Evolutionary conservation across 2,888 invertebrate species (phyloP), one percentile per base, ranked within the genome.

Genomic region (Synergus umbraculus): DNA sequence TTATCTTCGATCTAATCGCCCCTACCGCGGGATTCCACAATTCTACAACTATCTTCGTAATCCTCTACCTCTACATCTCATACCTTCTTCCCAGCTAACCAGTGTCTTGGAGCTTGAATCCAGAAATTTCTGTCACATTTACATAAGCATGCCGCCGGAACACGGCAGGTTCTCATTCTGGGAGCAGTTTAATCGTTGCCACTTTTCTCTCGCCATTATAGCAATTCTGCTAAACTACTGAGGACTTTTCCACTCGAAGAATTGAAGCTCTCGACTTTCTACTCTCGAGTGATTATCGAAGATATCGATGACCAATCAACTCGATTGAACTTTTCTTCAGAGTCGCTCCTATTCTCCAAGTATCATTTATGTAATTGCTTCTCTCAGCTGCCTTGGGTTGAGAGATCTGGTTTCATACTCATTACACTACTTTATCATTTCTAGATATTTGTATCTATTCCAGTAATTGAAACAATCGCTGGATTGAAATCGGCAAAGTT

Each of bases 251-350:
- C 22, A n/a, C 13, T 22, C 10, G 10, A 60, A 60, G 10, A 54
- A 54, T 54, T 13, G 15, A 54, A 12, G 22, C 22, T 3, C 22
- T 60, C 22, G 4, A 5, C 69, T 22, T 69, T 44, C 18, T 41
- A n/a, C 22, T 22, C 5, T 46, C 15, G 44, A 63, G 67, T 67
- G 78, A 78, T 80, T 76, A 76, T 78, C 78, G 80, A 73, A 78
- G 76, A 80, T 78, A 80, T 80, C 64, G 66, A 76, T 76, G 78
- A 80, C 78, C 78, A 80, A 80, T 80, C 80, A 67, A 80, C 77
- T 54, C 60, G 78, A 80, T 78, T 78, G 67, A 76, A 60, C 22
- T 76, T 80, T 78, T 54, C 65, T 80, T 76, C 37, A 41, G 60
- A 77, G 37, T 64, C 22, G 76, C 66, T 78, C 63, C 64, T 58